These are phyloP conservation scores for Rhamnusium bicolor DNA, from an alignment of 2,888 invertebrate species.

Conservation along the genomic window DNA sequence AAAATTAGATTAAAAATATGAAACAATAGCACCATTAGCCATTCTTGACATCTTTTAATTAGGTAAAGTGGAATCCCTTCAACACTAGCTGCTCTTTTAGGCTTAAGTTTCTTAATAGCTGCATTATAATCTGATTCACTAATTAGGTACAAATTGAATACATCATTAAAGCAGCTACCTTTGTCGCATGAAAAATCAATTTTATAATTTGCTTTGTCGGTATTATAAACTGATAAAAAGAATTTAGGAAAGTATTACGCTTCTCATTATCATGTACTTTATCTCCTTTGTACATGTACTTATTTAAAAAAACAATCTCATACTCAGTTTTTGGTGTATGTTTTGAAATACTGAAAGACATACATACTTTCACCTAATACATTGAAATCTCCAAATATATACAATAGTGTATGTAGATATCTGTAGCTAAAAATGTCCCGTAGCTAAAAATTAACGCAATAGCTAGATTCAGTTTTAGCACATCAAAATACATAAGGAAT, in stretches of 20 bases:
- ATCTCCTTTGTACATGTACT: no score
- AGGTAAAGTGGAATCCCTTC: neutral
- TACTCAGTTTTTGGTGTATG: no score
- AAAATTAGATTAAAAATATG: slow-evolving; percentile 19
- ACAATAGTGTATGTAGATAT: no score
- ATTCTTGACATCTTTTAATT: neutral
- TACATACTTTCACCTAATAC: no score
- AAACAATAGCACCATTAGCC: neutral
- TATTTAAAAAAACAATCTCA: no score
- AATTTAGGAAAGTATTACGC: neutral
- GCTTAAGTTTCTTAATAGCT: neutral
- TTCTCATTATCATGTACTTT: neutral
- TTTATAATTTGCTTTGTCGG: neutral
- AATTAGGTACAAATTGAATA: neutral
- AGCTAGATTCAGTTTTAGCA: no score
- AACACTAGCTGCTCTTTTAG: slow-evolving; percentile 6
- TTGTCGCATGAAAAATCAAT: neutral
- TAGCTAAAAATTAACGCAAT: no score
- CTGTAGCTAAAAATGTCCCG: no score
- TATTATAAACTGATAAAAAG: slow-evolving; percentile 12
- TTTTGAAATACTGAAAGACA: no score
- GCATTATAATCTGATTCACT: neutral
- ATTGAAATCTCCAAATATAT: no score
- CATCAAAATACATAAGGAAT: no score
- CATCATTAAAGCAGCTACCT: neutral